A percentile compares a stretch with the other conserved stretches of the same genome.
Conservation (phyloP, 2,797 vertebrate species). For the Mycteria americana region DNA sequence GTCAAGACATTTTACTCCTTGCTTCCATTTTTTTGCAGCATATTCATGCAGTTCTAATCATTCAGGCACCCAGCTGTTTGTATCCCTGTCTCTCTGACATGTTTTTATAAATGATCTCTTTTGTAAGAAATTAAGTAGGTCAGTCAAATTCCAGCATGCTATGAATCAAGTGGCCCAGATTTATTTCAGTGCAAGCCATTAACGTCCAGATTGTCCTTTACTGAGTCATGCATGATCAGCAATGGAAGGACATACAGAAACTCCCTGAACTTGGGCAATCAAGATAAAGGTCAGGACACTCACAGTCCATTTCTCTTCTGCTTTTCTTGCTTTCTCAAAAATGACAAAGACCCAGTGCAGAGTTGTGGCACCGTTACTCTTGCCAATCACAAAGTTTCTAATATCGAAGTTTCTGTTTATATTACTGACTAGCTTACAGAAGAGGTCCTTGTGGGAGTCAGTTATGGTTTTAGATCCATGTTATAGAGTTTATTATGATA, state of each 20-base stretch:
- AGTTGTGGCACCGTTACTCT: background rate
- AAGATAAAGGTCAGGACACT: background rate
- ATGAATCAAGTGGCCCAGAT: background rate
- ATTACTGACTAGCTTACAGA: background rate
- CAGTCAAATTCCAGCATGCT: slow-evolving; percentile 14
- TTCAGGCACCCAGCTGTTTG: background rate
- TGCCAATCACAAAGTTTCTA: background rate
- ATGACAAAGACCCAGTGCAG: background rate
- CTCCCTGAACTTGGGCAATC: background rate
- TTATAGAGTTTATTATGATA: background rate
- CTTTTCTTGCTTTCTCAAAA: background rate
- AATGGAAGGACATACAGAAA: background rate
- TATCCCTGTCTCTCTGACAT: background rate
- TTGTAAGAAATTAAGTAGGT: slow-evolving; percentile 30
- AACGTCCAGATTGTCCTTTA: background rate
- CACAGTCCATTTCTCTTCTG: background rate
- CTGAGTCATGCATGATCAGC: background rate
- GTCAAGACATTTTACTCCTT: background rate
- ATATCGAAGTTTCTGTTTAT: background rate
- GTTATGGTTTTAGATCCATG: background rate
- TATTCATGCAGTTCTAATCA: background rate
- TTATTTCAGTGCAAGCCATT: slow-evolving; percentile 5
- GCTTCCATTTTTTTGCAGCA: background rate
- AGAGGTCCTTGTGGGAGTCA: background rate
- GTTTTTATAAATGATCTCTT: background rate